A percentile compares a stretch with the other conserved stretches of the same genome.
Conservation (phyloP, 2,113 vertebrate species). For the Carassius auratus region DNA sequence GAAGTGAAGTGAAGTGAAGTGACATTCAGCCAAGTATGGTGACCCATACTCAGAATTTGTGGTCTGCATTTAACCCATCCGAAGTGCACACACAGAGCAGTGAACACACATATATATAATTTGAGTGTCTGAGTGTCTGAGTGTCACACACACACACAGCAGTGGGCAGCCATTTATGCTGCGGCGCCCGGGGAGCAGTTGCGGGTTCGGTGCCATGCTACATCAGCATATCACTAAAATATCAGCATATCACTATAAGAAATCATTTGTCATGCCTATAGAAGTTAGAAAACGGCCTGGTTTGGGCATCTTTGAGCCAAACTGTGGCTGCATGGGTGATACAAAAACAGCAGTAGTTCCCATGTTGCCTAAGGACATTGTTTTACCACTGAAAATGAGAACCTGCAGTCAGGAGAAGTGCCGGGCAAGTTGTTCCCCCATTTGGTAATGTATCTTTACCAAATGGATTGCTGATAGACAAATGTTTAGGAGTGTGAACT, state of each 20-base stretch:
- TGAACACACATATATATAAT: no score
- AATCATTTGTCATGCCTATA: conserved; percentile 22
- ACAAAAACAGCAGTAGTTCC: conserved; percentile 53
- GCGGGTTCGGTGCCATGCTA: no score
- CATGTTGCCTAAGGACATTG: conserved; percentile 48
- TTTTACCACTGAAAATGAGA: conserved; percentile 39
- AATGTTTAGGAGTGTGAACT: conserved; percentile 8
- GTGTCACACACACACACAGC: no score
- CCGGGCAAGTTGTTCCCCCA: conserved; percentile 39
- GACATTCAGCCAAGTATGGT: no score
- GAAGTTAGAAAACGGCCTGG: conserved; percentile 22
- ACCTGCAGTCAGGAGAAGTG: conserved; percentile 47
- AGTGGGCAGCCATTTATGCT: no score
- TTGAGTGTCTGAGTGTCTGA: no score
- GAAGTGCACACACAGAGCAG: no score
- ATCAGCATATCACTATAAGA: background rate
- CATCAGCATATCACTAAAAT: no score
- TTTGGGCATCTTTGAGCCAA: conserved; percentile 46
- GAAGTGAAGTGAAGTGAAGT: no score
- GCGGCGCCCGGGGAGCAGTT: no score
- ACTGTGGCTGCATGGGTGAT: conserved; percentile 29
- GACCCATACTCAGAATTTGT: no score
- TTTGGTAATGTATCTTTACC: conserved; percentile 43
- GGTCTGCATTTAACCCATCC: no score
- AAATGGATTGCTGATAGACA: conserved; percentile 47